phyloP scores from a whole-genome alignment of 2,888 invertebrate species.

The Hedychridium roseum region DNA sequence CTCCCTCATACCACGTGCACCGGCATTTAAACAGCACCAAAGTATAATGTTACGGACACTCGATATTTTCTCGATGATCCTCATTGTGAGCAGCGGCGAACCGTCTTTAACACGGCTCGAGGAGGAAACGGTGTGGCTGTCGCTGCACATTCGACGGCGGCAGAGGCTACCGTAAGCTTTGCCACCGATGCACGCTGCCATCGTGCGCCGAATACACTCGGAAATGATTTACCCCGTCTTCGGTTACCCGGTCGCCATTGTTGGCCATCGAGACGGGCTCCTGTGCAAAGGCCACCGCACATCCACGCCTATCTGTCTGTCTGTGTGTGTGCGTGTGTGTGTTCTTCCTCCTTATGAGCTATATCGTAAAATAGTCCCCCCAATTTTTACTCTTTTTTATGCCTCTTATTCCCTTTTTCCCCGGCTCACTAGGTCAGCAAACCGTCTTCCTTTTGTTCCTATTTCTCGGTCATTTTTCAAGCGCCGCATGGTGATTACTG shows the following conservation, averaged over 20 bases:
- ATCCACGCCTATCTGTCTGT: too few relatives aligned
- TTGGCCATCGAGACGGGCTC: background rate
- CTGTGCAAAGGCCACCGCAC: background rate
- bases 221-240: slow-evolving; percentile 53
- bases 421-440: too few relatives aligned
- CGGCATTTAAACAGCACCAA: slow-evolving; percentile 57
- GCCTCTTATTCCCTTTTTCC: too few relatives aligned
- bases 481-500: too few relatives aligned
- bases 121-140: slow-evolving; percentile 4
- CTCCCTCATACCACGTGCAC: slow-evolving; percentile 15
- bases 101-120: slow-evolving; percentile 28
- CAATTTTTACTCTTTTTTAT: too few relatives aligned
- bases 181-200: slow-evolving; percentile 27
- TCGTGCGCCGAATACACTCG: slow-evolving; percentile 25
- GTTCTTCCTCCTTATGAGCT: too few relatives aligned
- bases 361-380: too few relatives aligned
- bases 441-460: too few relatives aligned
- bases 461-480: too few relatives aligned
- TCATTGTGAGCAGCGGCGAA: slow-evolving; percentile 49
- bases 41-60: slow-evolving; percentile 62
- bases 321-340: too few relatives aligned
- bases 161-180: slow-evolving; percentile 38
- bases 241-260: slow-evolving; percentile 43
- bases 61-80: slow-evolving; percentile 62
- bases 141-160: background rate